Conservation (phyloP, 2,113 vertebrate species). For the Sialia sialis region DNA sequence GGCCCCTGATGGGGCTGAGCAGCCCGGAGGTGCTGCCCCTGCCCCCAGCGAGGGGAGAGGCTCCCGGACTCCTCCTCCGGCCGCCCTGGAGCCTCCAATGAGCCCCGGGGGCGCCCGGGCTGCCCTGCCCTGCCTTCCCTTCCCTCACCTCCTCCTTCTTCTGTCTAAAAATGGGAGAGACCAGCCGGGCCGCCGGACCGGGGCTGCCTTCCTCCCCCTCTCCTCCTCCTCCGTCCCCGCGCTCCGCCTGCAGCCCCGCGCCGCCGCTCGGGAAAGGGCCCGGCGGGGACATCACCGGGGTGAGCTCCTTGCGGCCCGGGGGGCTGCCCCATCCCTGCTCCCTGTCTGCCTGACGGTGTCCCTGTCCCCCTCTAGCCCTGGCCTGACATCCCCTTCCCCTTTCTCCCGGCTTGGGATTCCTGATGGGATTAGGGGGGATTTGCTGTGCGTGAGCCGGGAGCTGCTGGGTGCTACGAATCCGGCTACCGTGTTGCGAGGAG, state of each 20-base stretch:
- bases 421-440: slow-evolving; percentile 21
- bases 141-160: not conserved
- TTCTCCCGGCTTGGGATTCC: not conserved
- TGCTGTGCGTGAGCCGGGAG: slow-evolving; percentile 7
- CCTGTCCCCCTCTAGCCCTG: not conserved
- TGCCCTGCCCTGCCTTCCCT: not conserved
- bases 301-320: slow-evolving; percentile 8
- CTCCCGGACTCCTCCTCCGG: slow-evolving; percentile 19
- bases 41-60: not conserved
- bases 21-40: not conserved
- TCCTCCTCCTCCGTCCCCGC: not conserved
- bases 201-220: not conserved
- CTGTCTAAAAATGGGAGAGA: not conserved
- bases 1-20: not conserved
- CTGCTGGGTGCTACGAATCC: not conserved
- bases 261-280: not conserved
- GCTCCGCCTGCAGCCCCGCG: not conserved
- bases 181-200: not conserved
- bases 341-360: not conserved
- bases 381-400: not conserved
- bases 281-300: not conserved
- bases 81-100: not conserved
- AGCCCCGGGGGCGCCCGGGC: not conserved
- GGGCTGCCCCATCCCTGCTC: not conserved
- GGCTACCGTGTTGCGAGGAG: not conserved